Evolutionary conservation across 1,140 invertebrate species (phyloP).

Genomic region (Trachelipus rathkii): DNA sequence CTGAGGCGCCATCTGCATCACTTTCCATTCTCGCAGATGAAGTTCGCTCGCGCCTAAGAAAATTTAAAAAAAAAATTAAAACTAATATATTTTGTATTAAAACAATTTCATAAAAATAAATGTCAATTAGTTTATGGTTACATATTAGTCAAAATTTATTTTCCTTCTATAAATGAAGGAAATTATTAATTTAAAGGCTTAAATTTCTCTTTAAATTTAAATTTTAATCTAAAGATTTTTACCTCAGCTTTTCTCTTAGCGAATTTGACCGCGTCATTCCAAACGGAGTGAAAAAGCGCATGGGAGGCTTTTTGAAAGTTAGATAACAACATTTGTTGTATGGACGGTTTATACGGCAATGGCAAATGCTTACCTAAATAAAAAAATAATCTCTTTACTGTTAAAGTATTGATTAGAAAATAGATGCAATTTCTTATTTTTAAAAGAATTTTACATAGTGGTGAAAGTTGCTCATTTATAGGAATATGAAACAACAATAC

Average conservation of each 20-base stretch:
- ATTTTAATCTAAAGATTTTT: neutral
- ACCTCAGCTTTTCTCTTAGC: neutral
- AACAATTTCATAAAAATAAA: neutral
- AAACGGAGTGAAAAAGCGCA: neutral
- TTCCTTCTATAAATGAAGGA: neutral
- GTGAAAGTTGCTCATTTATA: no score
- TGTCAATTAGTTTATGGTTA: neutral
- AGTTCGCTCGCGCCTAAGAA: neutral
- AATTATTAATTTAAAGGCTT: no score
- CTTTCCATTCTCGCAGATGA: conserved; percentile 6
- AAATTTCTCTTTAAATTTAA: no score
- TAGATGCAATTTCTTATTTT: no score
- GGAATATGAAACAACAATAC: no score
- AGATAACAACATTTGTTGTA: conserved; percentile 22
- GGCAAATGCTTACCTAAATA: conserved; percentile 23
- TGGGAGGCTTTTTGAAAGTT: neutral
- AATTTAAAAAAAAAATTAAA: neutral
- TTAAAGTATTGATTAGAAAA: no score
- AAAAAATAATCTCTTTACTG: neutral
- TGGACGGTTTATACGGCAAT: conserved; percentile 24
- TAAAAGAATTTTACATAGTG: no score
- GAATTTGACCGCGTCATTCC: neutral
- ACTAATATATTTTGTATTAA: neutral
- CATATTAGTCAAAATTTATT: neutral
- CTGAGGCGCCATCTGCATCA: conserved; percentile 20